These are phyloP conservation scores for Drosophila mimetica DNA, from an alignment of 2,888 invertebrate species.

Conservation along the genomic window DNA sequence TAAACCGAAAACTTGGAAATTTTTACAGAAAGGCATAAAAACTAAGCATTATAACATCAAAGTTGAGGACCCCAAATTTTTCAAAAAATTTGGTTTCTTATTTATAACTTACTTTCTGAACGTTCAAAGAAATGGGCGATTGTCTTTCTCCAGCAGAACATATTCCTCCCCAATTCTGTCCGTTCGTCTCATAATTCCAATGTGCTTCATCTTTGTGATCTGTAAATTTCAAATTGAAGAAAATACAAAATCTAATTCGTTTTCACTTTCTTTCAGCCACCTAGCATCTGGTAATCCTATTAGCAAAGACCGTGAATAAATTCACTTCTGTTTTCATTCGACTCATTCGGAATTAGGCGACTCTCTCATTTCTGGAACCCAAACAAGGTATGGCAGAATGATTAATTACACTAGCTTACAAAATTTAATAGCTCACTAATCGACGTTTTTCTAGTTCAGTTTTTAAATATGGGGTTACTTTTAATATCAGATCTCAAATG, in stretches of 20 bases:
- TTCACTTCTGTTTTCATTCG: slow-evolving; percentile 36
- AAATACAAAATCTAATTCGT: slow-evolving; percentile 10
- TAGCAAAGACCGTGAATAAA: slow-evolving; percentile 36
- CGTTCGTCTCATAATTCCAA: slow-evolving; percentile 55
- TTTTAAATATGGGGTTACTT: background rate
- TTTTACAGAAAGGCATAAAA: background rate
- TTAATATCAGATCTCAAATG: background rate
- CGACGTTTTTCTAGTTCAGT: background rate
- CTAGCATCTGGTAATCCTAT: slow-evolving; percentile 41
- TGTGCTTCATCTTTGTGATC: slow-evolving; percentile 26
- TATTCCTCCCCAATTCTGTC: slow-evolving; percentile 56
- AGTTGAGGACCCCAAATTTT: too few species aligned
- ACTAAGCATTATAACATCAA: background rate
- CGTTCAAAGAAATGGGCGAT: slow-evolving; percentile 66
- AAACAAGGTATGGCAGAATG: slow-evolving; percentile 39
- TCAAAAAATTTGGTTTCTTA: too few species aligned
- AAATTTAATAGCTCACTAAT: background rate
- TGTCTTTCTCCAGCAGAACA: slow-evolving; percentile 56
- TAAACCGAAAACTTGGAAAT: too few species aligned
- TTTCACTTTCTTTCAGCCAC: slow-evolving; percentile 44
- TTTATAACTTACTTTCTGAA: slow-evolving; percentile 61
- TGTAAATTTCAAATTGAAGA: slow-evolving; percentile 15
- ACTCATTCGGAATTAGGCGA: slow-evolving; percentile 5
- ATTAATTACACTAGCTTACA: slow-evolving; percentile 29
- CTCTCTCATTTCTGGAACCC: slow-evolving; percentile 23